Evolutionary conservation across 2,113 vertebrate genomes (phyloP).

Genomic region (Cynopterus brachyotis): DNA sequence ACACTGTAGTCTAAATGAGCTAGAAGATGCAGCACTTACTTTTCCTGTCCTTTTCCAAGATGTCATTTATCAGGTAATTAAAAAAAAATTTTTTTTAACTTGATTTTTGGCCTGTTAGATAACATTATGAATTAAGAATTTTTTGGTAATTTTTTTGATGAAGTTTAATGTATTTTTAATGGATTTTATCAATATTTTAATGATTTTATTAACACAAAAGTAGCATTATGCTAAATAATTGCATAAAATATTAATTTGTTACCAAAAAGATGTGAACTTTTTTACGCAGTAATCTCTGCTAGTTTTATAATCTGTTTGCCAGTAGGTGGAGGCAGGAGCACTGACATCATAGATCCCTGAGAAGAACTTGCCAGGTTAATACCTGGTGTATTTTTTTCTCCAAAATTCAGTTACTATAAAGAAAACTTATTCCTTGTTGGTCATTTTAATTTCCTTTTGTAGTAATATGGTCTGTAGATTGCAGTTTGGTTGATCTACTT

Average conservation of each 20-base stretch:
- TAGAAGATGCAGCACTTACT: conserved; percentile 98
- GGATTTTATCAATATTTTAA: conserved; percentile 54
- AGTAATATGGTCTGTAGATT: conserved; percentile 39
- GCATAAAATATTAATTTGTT: not conserved
- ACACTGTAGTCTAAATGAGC: conserved; percentile 98
- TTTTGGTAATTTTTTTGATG: conserved; percentile 2
- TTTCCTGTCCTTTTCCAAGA: conserved; percentile 99
- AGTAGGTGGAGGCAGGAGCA: conserved; percentile 77
- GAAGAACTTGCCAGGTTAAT: conserved; percentile 44
- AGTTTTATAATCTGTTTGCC: conserved; percentile 68
- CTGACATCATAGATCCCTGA: conserved; percentile 31
- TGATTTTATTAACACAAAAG: not conserved
- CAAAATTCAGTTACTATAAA: conserved; percentile 15
- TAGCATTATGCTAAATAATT: not conserved
- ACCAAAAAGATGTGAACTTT: not conserved
- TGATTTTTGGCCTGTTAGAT: conserved; percentile 61
- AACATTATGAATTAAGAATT: conserved; percentile 42
- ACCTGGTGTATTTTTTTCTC: not conserved
- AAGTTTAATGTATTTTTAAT: conserved; percentile 56
- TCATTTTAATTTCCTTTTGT: conserved; percentile 51
- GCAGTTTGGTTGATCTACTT: not conserved
- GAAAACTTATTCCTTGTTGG: conserved; percentile 63
- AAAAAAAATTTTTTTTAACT: not conserved
- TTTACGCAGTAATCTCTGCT: conserved; percentile 4
- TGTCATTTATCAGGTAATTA: conserved; percentile 97